phyloP scores from a whole-genome alignment of 2,113 vertebrate species.

The Cyphomyrus discorhynchus region DNA sequence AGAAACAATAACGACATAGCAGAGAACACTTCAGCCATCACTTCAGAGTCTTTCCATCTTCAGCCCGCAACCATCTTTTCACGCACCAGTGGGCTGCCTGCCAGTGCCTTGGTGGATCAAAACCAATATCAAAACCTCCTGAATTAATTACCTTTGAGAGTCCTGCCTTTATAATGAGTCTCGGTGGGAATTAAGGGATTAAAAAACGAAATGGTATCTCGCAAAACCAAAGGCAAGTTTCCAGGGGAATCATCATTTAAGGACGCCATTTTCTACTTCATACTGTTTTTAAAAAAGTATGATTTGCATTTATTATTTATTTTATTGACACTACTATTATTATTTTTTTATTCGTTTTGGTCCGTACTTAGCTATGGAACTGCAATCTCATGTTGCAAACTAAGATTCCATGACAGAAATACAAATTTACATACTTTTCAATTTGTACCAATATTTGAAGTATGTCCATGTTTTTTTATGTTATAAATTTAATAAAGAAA shows the following conservation, averaged over 20 bases:
- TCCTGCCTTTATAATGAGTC: slow-evolving; percentile 65
- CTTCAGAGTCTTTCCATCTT: slow-evolving; percentile 27
- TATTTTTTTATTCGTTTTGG: background rate
- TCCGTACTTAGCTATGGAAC: background rate
- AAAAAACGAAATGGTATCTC: slow-evolving; percentile 40
- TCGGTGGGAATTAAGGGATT: slow-evolving; percentile 58
- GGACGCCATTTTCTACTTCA: background rate
- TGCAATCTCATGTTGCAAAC: background rate
- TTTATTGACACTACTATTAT: background rate
- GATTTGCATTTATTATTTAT: background rate
- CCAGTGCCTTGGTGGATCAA: slow-evolving; percentile 56
- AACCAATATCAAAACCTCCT: slow-evolving; percentile 61
- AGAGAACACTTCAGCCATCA: slow-evolving; percentile 30
- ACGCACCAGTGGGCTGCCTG: slow-evolving; percentile 38
- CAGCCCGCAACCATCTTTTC: slow-evolving; percentile 40
- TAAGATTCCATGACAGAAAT: background rate
- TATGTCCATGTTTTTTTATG: background rate
- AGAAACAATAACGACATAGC: slow-evolving; percentile 22
- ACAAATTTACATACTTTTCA: background rate
- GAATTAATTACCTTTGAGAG: slow-evolving; percentile 62
- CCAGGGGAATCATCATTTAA: slow-evolving; percentile 35
- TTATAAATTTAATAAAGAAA: background rate
- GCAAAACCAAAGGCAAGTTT: slow-evolving; percentile 39
- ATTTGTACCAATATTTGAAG: background rate
- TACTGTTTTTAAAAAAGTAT: background rate